Evolutionary conservation across 64 coral and sea anemone genomes (phyloP), one percentile per base, ranked within the genome.

Genomic region (Stylophora pistillata): DNA sequence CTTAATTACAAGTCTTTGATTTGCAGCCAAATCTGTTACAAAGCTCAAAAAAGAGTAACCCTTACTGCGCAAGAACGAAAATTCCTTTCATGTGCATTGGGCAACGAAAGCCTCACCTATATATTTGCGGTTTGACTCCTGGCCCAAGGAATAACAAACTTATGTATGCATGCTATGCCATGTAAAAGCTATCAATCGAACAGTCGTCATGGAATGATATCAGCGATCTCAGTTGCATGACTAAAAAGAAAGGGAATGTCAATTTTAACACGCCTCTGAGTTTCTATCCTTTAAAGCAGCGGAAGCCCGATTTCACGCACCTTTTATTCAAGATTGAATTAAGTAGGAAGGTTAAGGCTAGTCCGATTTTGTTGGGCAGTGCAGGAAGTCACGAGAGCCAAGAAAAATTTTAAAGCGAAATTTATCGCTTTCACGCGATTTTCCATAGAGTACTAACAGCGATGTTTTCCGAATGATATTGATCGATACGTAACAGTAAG

Each of bases 321-420:
- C 16, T 68, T 68, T 68, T 13, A n/a, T 47, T 47, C 37, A 47
- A 47, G 37, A 47, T 47, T 47, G 3, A 25, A 25, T 23, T 15
- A 18, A 47, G 25, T 25, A 62, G 69, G 34, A 47, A 84, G 80
- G 58, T 78, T 78, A 29, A 55, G 10, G 10, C 12, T 69, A 84
- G 80, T 69, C 80, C 80, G 80, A 84, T 84, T 79, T 79, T 30
- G 26, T 58, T 78, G 27, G 75, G 75, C 47, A 14, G 56, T 56
- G 56, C 56, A 52, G 80, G 80, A 63, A 84, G 80, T 28, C 64
- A 68, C 21, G 64, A 25, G 64, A 68, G 64, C 13, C 64, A 26
- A 10, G 2, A 6, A 55, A 27, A 53, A 58, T 29, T n/a, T 29
- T 47, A 7, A 25, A 10, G 0, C 1, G 29, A 27, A 53, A 58